Conservation (phyloP, 2,113 vertebrate species). For the Prochilodus magdalenae region DNA sequence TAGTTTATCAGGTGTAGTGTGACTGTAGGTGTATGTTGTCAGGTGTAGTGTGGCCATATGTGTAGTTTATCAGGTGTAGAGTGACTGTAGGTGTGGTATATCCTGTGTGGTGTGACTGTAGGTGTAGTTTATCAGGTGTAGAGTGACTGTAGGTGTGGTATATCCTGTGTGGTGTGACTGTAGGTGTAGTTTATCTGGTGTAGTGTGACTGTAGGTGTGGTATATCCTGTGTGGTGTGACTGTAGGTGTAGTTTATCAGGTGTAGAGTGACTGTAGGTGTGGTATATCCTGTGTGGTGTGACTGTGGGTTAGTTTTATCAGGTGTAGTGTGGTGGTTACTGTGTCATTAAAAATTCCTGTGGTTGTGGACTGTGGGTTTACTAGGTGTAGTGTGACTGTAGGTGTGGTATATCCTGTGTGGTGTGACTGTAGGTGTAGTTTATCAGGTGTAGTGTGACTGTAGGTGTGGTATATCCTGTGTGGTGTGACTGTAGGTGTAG, state of each 20-base stretch:
- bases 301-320: not conserved
- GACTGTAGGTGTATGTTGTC: not conserved
- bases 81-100: too few relatives aligned
- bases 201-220: not conserved
- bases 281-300: not conserved
- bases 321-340: not conserved
- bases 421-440: not conserved
- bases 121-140: too few relatives aligned
- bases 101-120: too few relatives aligned
- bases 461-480: too few relatives aligned
- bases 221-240: not conserved
- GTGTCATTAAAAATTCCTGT: too few relatives aligned
- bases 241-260: not conserved
- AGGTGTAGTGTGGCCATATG: too few relatives aligned
- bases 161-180: not conserved
- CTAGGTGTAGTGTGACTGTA: too few relatives aligned
- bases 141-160: too few relatives aligned
- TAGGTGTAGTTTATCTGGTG: too few relatives aligned
- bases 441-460: too few relatives aligned
- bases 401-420: not conserved
- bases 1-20: not conserved
- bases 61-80: too few relatives aligned
- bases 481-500: too few relatives aligned
- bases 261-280: conserved; percentile 41
- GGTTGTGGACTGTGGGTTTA: not conserved